Base-by-base conservation (phyloP, 2,888 invertebrate species). In the Acrobasis suavella region DNA sequence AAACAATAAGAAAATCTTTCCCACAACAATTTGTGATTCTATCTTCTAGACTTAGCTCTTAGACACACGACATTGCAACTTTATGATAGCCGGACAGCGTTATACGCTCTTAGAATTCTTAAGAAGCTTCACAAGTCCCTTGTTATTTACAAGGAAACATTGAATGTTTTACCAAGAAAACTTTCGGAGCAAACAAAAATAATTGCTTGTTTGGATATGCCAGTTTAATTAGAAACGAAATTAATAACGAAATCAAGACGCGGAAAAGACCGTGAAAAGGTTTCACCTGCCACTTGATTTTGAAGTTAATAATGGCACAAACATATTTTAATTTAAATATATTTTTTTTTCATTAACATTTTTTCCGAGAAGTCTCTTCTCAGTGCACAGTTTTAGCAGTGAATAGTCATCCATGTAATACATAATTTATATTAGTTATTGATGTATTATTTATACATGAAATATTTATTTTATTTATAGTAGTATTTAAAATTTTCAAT, bases 91-190 rank as follows among this genome's bases (percentile, higher is more conserved):
- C 32, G 32, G 37, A 22, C 52, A 52, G 32, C 52, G 37, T 32
- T 10, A 52, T 52, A 52, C 52, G 52, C 32, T 37, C 52, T 37
- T 37, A 52, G 52, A 52, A 52, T 52, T 52, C 22, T 37, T 32
- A 52, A 52, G 52, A 52, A 12, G 52, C 52, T 52, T 52, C 52
- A 22, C 52, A 32, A 52, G 22, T 52, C 22, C 22, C 52, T 52
- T 32, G 32, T 52, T 52, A 46, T 46, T 46, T 46, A 46, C 46
- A 10, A 46, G n/a, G 46, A n/a, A 14, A 52, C 37, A 52, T 52
- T n/a, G 22, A 52, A 52, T 46, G 12, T 46, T 12, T n/a, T n/a
- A 6, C 46, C 42, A n/a, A 14, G 46, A 46, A 46, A 46, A 46
- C n/a, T 46, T 46, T 46, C 46, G 12, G 46, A 14, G 46, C n/a